Conservation (phyloP, 2,888 invertebrate genomes). For the Stramonita haemastoma region DNA sequence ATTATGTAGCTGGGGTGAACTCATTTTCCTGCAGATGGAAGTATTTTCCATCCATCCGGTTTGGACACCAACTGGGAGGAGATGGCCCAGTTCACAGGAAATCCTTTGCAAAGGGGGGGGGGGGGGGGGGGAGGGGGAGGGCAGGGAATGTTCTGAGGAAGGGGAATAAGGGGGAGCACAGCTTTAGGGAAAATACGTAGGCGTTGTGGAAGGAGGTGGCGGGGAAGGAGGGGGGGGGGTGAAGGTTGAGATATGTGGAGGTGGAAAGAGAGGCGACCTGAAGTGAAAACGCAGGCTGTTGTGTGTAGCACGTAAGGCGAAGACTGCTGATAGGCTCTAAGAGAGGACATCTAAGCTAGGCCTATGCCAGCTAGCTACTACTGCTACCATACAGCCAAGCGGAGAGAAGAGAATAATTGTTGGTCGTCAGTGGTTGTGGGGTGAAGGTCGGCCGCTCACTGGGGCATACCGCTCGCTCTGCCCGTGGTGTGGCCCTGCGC, state of each 20-base stretch:
- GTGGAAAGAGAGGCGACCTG: background rate
- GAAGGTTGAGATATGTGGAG: too few relatives aligned
- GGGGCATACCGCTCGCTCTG: slow-evolving; percentile 31
- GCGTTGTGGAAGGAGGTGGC: background rate
- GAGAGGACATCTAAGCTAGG: background rate
- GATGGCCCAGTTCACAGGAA: background rate
- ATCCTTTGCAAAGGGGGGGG: background rate
- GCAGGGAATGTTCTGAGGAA: background rate
- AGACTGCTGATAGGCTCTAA: background rate
- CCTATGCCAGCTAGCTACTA: background rate
- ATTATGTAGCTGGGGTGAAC: too few relatives aligned
- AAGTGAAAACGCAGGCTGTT: background rate
- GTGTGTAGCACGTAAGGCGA: background rate
- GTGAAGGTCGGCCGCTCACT: slow-evolving; percentile 14
- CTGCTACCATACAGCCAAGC: background rate
- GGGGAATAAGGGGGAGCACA: background rate
- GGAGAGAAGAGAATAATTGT: background rate
- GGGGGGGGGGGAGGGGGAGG: background rate
- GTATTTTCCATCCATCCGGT: background rate
- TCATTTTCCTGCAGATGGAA: background rate
- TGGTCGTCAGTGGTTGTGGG: background rate
- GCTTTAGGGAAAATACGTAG: background rate
- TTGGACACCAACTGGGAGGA: too few relatives aligned
- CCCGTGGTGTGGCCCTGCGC: background rate
- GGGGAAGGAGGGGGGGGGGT: background rate